phyloP scores from a whole-genome alignment of 2,888 invertebrate genomes.

The Galerucella nymphaeae region DNA sequence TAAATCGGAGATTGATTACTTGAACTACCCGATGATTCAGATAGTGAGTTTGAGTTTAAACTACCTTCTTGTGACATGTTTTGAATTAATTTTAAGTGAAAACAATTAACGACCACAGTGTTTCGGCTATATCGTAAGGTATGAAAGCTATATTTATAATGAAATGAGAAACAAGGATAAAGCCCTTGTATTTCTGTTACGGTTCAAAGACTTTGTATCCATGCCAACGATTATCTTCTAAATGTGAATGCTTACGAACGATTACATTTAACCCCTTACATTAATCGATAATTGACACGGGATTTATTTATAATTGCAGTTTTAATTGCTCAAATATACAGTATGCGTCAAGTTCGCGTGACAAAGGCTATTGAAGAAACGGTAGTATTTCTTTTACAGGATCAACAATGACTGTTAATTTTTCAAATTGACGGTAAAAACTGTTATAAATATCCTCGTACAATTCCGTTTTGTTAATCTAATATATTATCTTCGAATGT shows the following conservation, averaged over 20 bases:
- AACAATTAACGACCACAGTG: neutral
- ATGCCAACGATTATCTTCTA: constrained; percentile 60
- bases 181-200: constrained; percentile 39
- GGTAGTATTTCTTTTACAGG: too few species aligned
- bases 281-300: constrained; percentile 50
- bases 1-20: constrained; percentile 56
- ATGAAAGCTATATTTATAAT: constrained; percentile 17
- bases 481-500: too few species aligned
- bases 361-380: too few species aligned
- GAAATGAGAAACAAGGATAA: constrained; percentile 23
- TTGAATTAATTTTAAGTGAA: constrained; percentile 1
- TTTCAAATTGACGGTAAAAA: too few species aligned
- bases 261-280: constrained; percentile 42
- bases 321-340: too few species aligned
- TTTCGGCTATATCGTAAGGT: constrained; percentile 11
- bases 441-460: too few species aligned
- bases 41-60: constrained; percentile 53
- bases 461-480: too few species aligned
- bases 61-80: constrained; percentile 34
- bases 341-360: too few species aligned
- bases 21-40: constrained; percentile 58
- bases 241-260: constrained; percentile 57
- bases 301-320: constrained; percentile 3
- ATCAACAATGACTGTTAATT: too few species aligned
- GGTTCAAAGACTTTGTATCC: constrained; percentile 53